These are phyloP conservation scores for Diadema setosum DNA, from an alignment of 35 echinoderm and acorn worm species.

Conservation along the genomic window DNA sequence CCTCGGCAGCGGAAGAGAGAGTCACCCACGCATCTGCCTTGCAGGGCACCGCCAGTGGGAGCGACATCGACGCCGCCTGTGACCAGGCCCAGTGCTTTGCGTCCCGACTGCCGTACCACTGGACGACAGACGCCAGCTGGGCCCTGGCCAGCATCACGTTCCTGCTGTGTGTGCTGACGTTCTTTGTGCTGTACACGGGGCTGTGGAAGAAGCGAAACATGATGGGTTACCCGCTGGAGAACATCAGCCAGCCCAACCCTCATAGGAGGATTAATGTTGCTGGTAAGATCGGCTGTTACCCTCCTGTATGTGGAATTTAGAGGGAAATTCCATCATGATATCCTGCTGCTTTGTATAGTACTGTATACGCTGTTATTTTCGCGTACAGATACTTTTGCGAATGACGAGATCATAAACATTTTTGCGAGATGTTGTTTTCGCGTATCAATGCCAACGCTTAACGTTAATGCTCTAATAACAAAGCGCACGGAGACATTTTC, in stretches of 20 bases:
- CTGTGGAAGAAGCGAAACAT: slow-evolving; percentile 74
- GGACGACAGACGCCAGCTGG: slow-evolving; percentile 31
- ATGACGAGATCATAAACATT: too few relatives aligned
- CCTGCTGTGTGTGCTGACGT: slow-evolving; percentile 36
- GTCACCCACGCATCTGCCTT: too few relatives aligned
- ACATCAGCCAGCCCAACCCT: neutral
- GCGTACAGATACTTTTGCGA: too few relatives aligned
- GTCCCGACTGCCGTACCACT: slow-evolving; percentile 44
- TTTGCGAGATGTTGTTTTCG: too few relatives aligned
- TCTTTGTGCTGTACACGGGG: slow-evolving; percentile 62
- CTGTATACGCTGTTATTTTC: too few relatives aligned
- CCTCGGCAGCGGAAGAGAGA: too few relatives aligned
- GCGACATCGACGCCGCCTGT: neutral
- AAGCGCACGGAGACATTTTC: too few relatives aligned
- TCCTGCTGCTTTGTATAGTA: too few relatives aligned
- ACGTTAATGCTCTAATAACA: too few relatives aligned
- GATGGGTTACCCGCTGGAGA: slow-evolving; percentile 28
- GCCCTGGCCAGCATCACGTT: slow-evolving; percentile 57
- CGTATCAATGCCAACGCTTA: too few relatives aligned
- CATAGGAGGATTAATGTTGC: neutral
- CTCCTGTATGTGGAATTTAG: too few relatives aligned
- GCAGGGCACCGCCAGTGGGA: neutral
- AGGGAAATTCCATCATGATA: too few relatives aligned
- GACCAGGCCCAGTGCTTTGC: neutral
- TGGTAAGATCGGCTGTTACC: neutral